Base-by-base conservation (phyloP, 1,140 invertebrate species). In the Pseudoatta argentina region DNA sequence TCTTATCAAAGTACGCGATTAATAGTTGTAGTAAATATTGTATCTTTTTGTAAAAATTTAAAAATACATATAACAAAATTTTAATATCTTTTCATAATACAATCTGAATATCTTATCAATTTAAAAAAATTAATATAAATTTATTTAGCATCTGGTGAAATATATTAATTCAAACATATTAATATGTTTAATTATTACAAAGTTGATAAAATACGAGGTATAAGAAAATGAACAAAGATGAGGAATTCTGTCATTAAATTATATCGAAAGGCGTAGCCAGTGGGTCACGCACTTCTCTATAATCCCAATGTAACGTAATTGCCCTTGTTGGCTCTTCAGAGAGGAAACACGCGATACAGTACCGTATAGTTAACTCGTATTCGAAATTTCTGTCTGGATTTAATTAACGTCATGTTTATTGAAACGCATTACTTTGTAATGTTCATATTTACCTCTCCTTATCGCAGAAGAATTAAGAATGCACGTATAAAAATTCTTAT, bases 231-330 rank as follows among this genome's bases (percentile, higher is more conserved):
- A 55, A 59, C 24, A 10, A 61, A 59, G 24, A 18, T 21, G 53
- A 73, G 34, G 18, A 61, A 82, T 82, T 82, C 67, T 82, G 67
- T 82, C 67, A 59, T 82, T 73, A 73, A 82, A 82, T 82, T 82
- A 72, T 61, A 61, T 73, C 79, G 55, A 73, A 82, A 82, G 79
- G 79, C 55, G 67, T 73, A 73, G 79, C 34, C 53, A 73, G 67
- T 73, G 55, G 79, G 53, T 82, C 79, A 82, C 55, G 79, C 79
- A 82, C 79, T 82, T 82, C 34, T 71, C 72, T 75, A 48, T 81
- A 81, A 81, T 81, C 55, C 51, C 72, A 34, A 30, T 61, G 21
- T n/a, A 67, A 79, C 63, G n/a, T 79, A 82, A 82, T 82, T 73
- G 55, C 67, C 39, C 67, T 61, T 24, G 66, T 82, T 82, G 78